Percentiles rank a stretch among this genome's conserved stretches.
phyloP scores from a whole-genome alignment of 2,113 vertebrate species.

The Suncus etruscus region DNA sequence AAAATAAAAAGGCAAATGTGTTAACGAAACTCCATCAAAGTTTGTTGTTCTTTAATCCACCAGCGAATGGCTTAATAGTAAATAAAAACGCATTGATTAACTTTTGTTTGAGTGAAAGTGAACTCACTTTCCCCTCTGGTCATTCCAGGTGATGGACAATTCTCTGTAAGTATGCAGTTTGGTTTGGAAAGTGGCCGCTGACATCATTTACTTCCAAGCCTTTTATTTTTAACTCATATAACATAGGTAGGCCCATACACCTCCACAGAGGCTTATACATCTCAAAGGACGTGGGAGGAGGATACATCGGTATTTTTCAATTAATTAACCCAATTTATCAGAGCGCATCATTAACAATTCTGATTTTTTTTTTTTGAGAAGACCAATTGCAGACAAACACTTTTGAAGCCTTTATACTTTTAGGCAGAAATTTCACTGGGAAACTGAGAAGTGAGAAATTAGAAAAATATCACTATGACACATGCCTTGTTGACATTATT shows the following conservation, averaged over 20 bases:
- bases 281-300: neutral
- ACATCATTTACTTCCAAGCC: conserved; percentile 23
- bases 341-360: conserved; percentile 21
- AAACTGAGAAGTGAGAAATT: conserved; percentile 44
- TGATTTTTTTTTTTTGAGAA: conserved; percentile 42
- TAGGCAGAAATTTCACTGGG: conserved; percentile 31
- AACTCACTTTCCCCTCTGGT: conserved; percentile 54
- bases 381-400: neutral
- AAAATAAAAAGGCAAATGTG: conserved; percentile 87
- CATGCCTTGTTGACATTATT: neutral
- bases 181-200: conserved; percentile 27
- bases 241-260: neutral
- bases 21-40: conserved; percentile 82
- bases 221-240: conserved; percentile 42
- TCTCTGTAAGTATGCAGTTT: conserved; percentile 39
- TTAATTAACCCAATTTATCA: conserved; percentile 9
- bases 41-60: conserved; percentile 79
- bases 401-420: conserved; percentile 21
- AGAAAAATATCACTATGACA: neutral
- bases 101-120: neutral
- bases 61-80: conserved; percentile 38
- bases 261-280: conserved; percentile 29
- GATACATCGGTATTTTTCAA: conserved; percentile 1
- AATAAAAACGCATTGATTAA: conserved; percentile 59
- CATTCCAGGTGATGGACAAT: conserved; percentile 33